Conservation (phyloP, 2,888 invertebrate genomes). For the Disparrhopalites patrizii region DNA sequence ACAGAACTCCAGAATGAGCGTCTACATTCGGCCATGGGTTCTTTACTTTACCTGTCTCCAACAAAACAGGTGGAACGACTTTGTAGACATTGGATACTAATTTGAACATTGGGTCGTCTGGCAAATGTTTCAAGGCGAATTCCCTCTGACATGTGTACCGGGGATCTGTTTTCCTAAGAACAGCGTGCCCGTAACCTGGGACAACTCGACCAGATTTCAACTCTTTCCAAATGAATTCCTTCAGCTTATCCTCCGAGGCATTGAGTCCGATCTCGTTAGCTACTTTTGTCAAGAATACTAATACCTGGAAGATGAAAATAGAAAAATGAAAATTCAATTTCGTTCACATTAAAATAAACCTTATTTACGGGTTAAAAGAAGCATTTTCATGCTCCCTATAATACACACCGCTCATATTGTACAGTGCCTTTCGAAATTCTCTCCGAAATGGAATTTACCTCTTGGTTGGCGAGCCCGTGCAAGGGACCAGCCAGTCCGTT, state of each 20-base stretch:
- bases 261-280: constrained; percentile 78
- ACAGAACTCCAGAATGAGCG: constrained; percentile 89
- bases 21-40: constrained; percentile 99
- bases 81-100: constrained; percentile 87
- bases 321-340: neutral
- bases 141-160: constrained; percentile 89
- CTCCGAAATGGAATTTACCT: constrained; percentile 59
- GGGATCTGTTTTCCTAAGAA: constrained; percentile 91
- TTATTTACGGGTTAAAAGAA: no score
- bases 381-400: no score
- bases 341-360: no score
- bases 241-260: constrained; percentile 83
- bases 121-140: constrained; percentile 88
- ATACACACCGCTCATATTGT: no score
- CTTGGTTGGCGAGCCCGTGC: constrained; percentile 94
- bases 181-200: constrained; percentile 96
- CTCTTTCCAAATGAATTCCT: constrained; percentile 97
- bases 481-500: constrained; percentile 93
- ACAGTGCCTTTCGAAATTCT: no score
- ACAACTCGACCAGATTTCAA: constrained; percentile 94
- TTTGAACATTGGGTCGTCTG: constrained; percentile 86
- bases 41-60: constrained; percentile 92
- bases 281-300: constrained; percentile 89
- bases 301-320: constrained; percentile 62
- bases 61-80: constrained; percentile 84